Percentiles rank a stretch among this genome's conserved stretches.
These are phyloP conservation scores for Pseudochirops cupreus DNA, from an alignment of 2,797 vertebrate genomes.

Conservation along the genomic window DNA sequence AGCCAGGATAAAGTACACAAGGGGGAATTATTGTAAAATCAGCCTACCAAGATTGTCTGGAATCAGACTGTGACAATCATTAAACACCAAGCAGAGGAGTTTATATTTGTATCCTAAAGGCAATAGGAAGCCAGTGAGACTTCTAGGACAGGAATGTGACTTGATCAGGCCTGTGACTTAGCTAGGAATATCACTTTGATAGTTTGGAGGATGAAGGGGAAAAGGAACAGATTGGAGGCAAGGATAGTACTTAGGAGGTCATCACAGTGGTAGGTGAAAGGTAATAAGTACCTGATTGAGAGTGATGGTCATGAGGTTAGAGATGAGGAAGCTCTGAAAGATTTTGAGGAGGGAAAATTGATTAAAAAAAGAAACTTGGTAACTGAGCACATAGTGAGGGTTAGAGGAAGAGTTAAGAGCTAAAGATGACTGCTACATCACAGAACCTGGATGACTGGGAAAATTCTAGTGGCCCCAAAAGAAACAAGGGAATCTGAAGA, in stretches of 20 bases:
- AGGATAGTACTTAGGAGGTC: not conserved
- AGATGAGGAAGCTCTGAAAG: not conserved
- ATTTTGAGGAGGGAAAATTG: not conserved
- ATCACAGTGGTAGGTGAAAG: not conserved
- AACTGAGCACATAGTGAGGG: not conserved
- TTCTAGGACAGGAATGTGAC: not conserved
- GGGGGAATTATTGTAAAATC: not conserved
- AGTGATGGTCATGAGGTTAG: not conserved
- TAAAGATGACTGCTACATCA: not conserved
- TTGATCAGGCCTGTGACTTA: not conserved
- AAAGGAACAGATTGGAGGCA: not conserved
- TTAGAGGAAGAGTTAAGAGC: not conserved
- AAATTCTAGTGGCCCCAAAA: not conserved
- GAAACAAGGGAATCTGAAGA: not conserved
- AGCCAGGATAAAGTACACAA: not conserved
- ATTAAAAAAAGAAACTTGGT: not conserved
- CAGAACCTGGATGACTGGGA: not conserved
- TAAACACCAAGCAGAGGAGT: not conserved
- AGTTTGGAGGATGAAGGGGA: not conserved
- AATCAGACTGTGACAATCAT: not conserved
- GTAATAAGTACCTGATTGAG: not conserved
- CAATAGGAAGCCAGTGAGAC: not conserved
- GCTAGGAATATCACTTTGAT: not conserved
- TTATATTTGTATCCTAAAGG: not conserved
- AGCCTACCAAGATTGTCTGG: not conserved